Conservation (phyloP, 37 sponge, comb jelly and placozoan genomes). For the Spongia lamella region DNA sequence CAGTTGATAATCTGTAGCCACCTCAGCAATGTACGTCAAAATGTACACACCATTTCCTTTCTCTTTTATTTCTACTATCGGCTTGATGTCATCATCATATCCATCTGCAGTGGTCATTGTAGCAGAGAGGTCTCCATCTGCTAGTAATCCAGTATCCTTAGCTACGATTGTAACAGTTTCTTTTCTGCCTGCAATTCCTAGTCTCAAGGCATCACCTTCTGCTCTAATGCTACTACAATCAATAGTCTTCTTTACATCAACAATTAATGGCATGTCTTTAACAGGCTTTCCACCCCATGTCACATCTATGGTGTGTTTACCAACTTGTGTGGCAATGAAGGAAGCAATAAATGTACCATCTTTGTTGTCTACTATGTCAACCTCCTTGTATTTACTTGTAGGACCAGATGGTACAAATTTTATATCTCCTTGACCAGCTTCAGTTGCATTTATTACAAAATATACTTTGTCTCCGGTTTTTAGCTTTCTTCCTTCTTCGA, state of each 20-base stretch:
- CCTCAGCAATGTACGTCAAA: constrained; percentile 58
- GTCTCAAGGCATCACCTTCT: constrained; percentile 74
- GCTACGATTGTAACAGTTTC: constrained; percentile 70
- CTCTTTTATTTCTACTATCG: constrained; percentile 44
- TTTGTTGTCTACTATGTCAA: constrained; percentile 17
- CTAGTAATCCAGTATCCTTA: constrained; percentile 59
- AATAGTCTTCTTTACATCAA: constrained; percentile 36
- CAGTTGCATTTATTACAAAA: too few species aligned
- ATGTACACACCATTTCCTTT: constrained; percentile 79
- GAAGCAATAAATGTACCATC: constrained; percentile 32
- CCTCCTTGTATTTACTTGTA: neutral
- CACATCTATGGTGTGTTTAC: constrained; percentile 64
- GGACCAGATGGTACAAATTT: too few species aligned
- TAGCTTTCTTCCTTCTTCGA: too few species aligned
- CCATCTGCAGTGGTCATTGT: constrained; percentile 47
- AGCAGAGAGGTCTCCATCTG: constrained; percentile 62
- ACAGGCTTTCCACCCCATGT: constrained; percentile 57
- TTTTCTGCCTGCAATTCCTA: constrained; percentile 54
- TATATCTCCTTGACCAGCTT: too few species aligned
- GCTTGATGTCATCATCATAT: constrained; percentile 38
- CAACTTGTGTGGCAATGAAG: constrained; percentile 68
- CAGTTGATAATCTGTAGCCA: constrained; percentile 67
- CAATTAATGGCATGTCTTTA: constrained; percentile 50
- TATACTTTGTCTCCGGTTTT: too few species aligned
- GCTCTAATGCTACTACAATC: constrained; percentile 56